phyloP scores from a whole-genome alignment of 1,140 invertebrate species.

The Gryllus bimaculatus region DNA sequence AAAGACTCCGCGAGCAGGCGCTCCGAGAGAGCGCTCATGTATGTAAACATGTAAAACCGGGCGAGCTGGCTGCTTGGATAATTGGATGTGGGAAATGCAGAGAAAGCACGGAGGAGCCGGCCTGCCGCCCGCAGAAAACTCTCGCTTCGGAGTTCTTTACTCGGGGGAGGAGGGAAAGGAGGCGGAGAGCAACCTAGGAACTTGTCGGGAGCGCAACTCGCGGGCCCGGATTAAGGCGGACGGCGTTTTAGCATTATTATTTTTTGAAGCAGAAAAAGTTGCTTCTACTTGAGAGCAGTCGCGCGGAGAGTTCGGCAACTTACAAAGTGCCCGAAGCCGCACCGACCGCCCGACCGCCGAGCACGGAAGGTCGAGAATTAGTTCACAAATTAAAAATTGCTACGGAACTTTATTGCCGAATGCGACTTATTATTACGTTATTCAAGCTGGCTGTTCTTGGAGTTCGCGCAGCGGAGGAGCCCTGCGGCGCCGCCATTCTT shows the following conservation, averaged over 20 bases:
- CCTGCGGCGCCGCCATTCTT: background rate
- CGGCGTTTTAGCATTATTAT: background rate
- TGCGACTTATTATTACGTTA: background rate
- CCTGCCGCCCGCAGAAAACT: too few relatives aligned
- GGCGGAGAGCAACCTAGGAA: background rate
- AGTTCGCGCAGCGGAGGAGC: background rate
- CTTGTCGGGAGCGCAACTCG: background rate
- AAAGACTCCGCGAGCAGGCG: background rate
- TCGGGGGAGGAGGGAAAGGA: background rate
- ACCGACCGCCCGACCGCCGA: background rate
- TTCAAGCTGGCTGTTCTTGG: background rate
- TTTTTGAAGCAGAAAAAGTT: slow-evolving; percentile 5
- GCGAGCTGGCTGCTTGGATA: background rate
- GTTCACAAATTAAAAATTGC: background rate
- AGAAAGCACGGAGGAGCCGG: background rate
- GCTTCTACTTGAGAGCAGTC: background rate
- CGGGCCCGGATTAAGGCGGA: background rate
- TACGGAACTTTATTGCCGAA: background rate
- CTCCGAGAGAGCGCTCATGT: background rate
- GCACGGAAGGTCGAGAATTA: background rate
- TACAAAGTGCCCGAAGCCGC: background rate
- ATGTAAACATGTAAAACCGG: background rate
- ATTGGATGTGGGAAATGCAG: background rate
- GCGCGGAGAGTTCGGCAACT: background rate
- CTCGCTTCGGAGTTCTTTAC: background rate